A percentile compares a stretch with the other conserved stretches of the same genome.
phyloP scores from a whole-genome alignment of 53 echinoderm and acorn worm genomes.

The Apostichopus leukothele region DNA sequence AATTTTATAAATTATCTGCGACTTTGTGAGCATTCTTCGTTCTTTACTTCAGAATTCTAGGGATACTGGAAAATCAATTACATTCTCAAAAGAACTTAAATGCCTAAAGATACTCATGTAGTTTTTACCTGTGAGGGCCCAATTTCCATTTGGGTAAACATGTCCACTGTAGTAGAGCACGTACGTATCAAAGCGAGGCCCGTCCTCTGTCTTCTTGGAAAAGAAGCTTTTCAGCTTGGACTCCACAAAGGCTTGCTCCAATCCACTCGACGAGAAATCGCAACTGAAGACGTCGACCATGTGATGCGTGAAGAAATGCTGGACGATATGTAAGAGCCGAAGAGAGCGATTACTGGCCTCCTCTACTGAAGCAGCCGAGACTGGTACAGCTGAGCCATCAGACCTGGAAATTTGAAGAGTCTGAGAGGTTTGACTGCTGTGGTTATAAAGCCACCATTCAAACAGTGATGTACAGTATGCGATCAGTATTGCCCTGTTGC shows the following conservation, averaged over 20 bases:
- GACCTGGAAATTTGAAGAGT: slow-evolving; percentile 31
- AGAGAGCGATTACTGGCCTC: slow-evolving; percentile 85
- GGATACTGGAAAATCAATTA: too few relatives aligned
- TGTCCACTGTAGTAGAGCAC: slow-evolving; percentile 94
- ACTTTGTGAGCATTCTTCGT: too few relatives aligned
- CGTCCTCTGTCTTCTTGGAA: slow-evolving; percentile 60
- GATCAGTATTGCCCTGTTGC: not conserved
- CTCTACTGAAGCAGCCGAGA: slow-evolving; percentile 77
- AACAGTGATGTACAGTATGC: not conserved
- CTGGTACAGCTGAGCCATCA: slow-evolving; percentile 71
- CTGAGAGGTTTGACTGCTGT: too few relatives aligned
- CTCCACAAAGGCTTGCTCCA: slow-evolving; percentile 65
- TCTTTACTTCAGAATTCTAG: too few relatives aligned
- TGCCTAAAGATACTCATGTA: not conserved
- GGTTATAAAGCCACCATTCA: too few relatives aligned
- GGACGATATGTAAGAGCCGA: slow-evolving; percentile 84
- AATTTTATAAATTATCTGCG: too few relatives aligned
- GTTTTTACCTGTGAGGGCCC: slow-evolving; percentile 88
- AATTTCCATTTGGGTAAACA: slow-evolving; percentile 85
- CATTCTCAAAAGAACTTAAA: too few relatives aligned
- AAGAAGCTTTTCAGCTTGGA: slow-evolving; percentile 80
- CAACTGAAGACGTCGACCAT: slow-evolving; percentile 94
- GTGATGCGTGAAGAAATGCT: slow-evolving; percentile 90
- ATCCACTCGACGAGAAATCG: slow-evolving; percentile 89
- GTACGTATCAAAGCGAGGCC: slow-evolving; percentile 88